Percentiles rank a stretch among this genome's conserved stretches.
These are phyloP conservation scores for Aegithalos caudatus DNA, from an alignment of 2,113 vertebrate genomes.

Conservation along the genomic window DNA sequence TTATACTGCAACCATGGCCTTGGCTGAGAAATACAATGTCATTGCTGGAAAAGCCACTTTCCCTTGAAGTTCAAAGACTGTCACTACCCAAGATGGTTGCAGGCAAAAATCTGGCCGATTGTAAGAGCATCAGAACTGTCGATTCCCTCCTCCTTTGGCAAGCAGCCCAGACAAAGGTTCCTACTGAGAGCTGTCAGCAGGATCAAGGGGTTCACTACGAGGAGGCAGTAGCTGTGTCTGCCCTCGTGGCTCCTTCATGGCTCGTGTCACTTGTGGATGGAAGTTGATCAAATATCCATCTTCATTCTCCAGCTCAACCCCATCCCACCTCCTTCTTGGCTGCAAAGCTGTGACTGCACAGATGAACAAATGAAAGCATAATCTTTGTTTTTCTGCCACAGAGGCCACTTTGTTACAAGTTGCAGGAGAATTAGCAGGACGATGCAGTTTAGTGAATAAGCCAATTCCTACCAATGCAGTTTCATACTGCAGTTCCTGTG, in stretches of 20 bases:
- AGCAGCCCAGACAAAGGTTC: slow-evolving; percentile 62
- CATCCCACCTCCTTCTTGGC: background rate
- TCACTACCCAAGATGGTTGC: slow-evolving; percentile 55
- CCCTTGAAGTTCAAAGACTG: slow-evolving; percentile 64
- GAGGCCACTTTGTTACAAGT: background rate
- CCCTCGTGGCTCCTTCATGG: slow-evolving; percentile 40
- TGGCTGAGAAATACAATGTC: slow-evolving; percentile 61
- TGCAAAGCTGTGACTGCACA: background rate
- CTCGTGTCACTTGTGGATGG: slow-evolving; percentile 30
- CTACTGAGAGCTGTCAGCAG: slow-evolving; percentile 59
- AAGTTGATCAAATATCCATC: slow-evolving; percentile 47
- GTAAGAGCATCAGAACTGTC: slow-evolving; percentile 56
- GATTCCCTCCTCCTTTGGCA: slow-evolving; percentile 56
- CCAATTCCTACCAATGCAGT: background rate
- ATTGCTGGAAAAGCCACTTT: slow-evolving; percentile 61
- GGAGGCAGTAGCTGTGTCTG: slow-evolving; percentile 52
- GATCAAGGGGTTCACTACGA: slow-evolving; percentile 53
- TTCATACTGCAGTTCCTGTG: background rate
- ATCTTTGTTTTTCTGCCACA: background rate
- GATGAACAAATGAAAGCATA: background rate
- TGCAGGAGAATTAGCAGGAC: background rate
- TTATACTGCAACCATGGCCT: slow-evolving; percentile 19
- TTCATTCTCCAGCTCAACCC: background rate
- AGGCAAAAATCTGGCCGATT: slow-evolving; percentile 62
- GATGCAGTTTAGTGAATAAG: background rate